A percentile compares a stretch with the other conserved stretches of the same genome.
Evolutionary conservation across 2,888 invertebrate genomes (phyloP).

Genomic region (Tetramorium bicarinatum): DNA sequence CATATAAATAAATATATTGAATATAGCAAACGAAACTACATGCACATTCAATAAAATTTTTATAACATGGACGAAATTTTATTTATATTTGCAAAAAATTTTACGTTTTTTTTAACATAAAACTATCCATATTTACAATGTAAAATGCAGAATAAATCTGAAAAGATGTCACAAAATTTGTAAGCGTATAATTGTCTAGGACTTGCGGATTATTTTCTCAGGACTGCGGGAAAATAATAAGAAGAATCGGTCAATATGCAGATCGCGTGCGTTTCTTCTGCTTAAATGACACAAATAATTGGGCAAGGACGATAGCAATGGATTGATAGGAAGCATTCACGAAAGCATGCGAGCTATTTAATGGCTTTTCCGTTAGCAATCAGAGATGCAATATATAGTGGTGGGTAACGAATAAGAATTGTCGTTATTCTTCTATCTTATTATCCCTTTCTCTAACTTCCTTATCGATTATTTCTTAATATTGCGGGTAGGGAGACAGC

Average conservation of each 20-base stretch:
- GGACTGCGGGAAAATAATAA: too few species aligned
- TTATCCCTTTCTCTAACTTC: slow-evolving; percentile 60
- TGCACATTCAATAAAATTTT: background rate
- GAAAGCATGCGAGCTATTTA: slow-evolving; percentile 51
- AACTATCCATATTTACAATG: background rate
- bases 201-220: background rate
- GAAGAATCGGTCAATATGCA: slow-evolving; percentile 30
- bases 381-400: background rate
- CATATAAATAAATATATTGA: background rate
- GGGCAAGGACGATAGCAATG: slow-evolving; percentile 26
- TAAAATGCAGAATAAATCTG: background rate
- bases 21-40: background rate
- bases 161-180: background rate
- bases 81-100: background rate
- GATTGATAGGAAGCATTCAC: slow-evolving; percentile 47
- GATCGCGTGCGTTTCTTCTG: slow-evolving; percentile 37
- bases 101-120: background rate
- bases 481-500: slow-evolving; percentile 67
- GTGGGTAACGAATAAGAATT: slow-evolving; percentile 43
- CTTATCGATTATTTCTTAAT: slow-evolving; percentile 73
- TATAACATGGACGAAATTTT: background rate
- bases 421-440: slow-evolving; percentile 53
- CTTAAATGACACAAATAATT: slow-evolving; percentile 40
- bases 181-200: background rate
- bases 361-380: slow-evolving; percentile 52